Base-by-base conservation (phyloP, 2,797 vertebrate species). In the Coregonus suidteri region DNA sequence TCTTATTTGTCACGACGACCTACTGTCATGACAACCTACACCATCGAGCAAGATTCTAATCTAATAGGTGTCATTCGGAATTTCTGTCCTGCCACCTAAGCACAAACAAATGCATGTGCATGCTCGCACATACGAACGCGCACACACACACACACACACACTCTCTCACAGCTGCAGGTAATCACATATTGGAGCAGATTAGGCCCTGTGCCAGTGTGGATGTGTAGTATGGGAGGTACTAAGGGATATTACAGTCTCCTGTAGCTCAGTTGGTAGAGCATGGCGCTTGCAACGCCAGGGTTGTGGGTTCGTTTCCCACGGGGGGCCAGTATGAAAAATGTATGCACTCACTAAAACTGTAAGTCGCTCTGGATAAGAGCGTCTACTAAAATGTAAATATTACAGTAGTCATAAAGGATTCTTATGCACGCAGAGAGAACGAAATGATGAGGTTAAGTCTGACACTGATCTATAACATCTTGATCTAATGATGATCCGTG, bases 11-110 rank as follows among this genome's bases (percentile, higher is more conserved):
- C 18, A 6, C 51, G 14, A 37, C 7, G 41, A 41, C 41, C 7
- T 41, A 41, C 7, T 41, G 41, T 41, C 41, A 47, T 47, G 41
- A 47, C 74, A 64, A 73, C 53, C 7, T 35, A 74, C 59, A 53
- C 16, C 80, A 81, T 84, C 80, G 83, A 31, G 53, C 76, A 77
- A 2, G 34, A 54, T 65, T 53, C 37, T 30, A 71, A 73, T 56
- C 72, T 47, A 9, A 2, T 30, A 6, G n/a, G 62, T 7, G 11
- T 25, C 20, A 20, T 11, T 11, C 62, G 30, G 62, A 30, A 20
- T 65, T 65, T 65, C 9, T 65, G 62, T n/a, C 25, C 6, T 65
- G 62, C 20, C 5, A 16, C 20, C 11, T 18, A 6, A 13, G 30
- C 52, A 74, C 3, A 35, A 6, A 35, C 16, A 73, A 14, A 18